Evolutionary conservation across 1,140 invertebrate species (phyloP).

Genomic region (Nephila pilipes): DNA sequence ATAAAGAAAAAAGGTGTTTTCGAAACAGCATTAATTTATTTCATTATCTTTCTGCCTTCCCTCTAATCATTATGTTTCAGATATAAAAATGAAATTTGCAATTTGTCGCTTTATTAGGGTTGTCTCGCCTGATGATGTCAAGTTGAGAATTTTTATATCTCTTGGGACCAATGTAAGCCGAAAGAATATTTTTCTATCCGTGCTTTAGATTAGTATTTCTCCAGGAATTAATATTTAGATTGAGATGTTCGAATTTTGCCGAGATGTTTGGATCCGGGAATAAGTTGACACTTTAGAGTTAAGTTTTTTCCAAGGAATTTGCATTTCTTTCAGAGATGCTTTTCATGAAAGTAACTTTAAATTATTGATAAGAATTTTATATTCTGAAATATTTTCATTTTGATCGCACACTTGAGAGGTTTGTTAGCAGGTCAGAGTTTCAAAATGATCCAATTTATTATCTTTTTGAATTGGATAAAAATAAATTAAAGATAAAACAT

Average conservation of each 20-base stretch:
- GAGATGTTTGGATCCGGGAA: not conserved
- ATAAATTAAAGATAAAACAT: no score
- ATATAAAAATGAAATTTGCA: constrained; percentile 62
- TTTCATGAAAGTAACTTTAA: not conserved
- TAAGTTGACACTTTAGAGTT: not conserved
- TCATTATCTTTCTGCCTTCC: constrained; percentile 36
- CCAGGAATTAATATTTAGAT: constrained; percentile 8
- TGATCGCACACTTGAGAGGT: not conserved
- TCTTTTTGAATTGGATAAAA: no score
- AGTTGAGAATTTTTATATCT: constrained; percentile 1
- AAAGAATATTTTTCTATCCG: not conserved
- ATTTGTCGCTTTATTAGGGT: constrained; percentile 55
- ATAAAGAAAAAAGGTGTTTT: constrained; percentile 37
- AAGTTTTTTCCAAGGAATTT: not conserved
- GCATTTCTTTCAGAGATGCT: not conserved
- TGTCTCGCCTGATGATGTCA: not conserved
- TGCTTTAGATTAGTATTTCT: constrained; percentile 6
- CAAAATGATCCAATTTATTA: not conserved
- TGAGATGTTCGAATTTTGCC: not conserved
- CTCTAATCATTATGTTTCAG: not conserved
- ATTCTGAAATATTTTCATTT: not conserved
- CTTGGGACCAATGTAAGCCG: not conserved
- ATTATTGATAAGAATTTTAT: not conserved
- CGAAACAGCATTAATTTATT: constrained; percentile 68
- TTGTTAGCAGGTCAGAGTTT: not conserved